Evolutionary conservation across 2,113 vertebrate genomes (phyloP), one percentile per base, ranked within the genome.

Genomic region (Ia io): DNA sequence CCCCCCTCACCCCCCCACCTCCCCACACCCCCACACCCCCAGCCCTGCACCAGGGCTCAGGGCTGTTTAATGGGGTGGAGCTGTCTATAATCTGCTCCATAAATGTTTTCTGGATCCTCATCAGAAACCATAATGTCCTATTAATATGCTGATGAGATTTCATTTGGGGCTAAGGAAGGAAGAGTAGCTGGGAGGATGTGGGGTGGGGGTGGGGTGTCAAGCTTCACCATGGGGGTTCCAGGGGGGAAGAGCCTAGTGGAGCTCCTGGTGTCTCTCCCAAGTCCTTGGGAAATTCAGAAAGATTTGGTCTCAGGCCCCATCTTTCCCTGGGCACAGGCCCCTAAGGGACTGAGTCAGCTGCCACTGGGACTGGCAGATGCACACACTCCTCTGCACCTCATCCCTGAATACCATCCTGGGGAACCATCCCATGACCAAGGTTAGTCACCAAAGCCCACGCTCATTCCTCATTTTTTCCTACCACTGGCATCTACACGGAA

Each of bases 141-240:
- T 96, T 96, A 97, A 96, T 93, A 97, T 96, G 94, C 91, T 96
- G 95, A 97, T 97, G 94, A 94, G 91, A 86, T 96, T 97, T 97
- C 89, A 79, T 86, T 96, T 83, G 85, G 86, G 93, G 84, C 67
- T 89, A 63, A 69, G 40, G 37, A 91, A 86, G 69, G 82, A 73
- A 94, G 71, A 96, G 47, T 78, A 44, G 69, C 88, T 95, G 65
- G 69, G 84, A 96, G n/a, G 76, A 80, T 67, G 30, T 47, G 35
- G 49, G 22, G 13, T 88, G 51, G 94, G 85, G 91, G 73, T 59
- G 32, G 82, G 32, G 22, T 49, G 14, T 30, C 3, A 17, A 20
- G 92, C 49, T 71, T 70, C 67, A 53, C 73, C 40, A 20, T 13
- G 11, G 42, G 51, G 35, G 56, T 79, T 63, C 85, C 61, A 56